phyloP scores from a whole-genome alignment of 2,797 vertebrate species.

The Lacerta viridis region DNA sequence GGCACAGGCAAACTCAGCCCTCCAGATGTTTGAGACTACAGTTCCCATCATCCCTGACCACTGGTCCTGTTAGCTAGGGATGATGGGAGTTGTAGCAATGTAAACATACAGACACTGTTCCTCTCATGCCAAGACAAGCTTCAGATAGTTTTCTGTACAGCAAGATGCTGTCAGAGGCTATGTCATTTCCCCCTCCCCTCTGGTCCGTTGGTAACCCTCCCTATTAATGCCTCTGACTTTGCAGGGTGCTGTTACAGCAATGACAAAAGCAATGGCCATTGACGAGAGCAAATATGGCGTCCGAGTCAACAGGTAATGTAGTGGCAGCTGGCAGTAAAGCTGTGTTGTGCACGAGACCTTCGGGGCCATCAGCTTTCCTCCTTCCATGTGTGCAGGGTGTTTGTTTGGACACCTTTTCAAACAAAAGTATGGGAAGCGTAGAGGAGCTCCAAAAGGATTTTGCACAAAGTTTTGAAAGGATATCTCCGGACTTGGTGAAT shows the following conservation, averaged over 20 bases:
- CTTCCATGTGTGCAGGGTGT: no score
- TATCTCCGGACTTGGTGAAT: no score
- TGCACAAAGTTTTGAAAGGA: no score
- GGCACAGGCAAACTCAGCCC: no score
- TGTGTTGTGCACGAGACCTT: no score
- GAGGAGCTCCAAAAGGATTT: no score
- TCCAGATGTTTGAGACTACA: no score
- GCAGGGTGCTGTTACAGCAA: slow-evolving; percentile 86
- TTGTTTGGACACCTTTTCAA: not conserved
- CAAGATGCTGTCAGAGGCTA: not conserved
- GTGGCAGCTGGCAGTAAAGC: not conserved
- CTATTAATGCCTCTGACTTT: slow-evolving; percentile 20
- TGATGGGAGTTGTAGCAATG: no score
- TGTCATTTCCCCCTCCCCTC: no score
- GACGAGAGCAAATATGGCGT: slow-evolving; percentile 86
- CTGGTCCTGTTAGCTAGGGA: no score
- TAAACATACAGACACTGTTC: no score
- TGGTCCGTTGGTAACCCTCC: not conserved
- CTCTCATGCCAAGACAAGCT: not conserved
- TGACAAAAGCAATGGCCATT: slow-evolving; percentile 91
- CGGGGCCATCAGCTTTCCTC: not conserved
- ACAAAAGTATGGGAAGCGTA: not conserved
- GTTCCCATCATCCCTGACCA: no score
- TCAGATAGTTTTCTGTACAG: not conserved
- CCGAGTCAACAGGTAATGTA: slow-evolving; percentile 84